Evolutionary conservation across 2,888 invertebrate species (phyloP).

Genomic region (Prosopocoilus inquinatus): DNA sequence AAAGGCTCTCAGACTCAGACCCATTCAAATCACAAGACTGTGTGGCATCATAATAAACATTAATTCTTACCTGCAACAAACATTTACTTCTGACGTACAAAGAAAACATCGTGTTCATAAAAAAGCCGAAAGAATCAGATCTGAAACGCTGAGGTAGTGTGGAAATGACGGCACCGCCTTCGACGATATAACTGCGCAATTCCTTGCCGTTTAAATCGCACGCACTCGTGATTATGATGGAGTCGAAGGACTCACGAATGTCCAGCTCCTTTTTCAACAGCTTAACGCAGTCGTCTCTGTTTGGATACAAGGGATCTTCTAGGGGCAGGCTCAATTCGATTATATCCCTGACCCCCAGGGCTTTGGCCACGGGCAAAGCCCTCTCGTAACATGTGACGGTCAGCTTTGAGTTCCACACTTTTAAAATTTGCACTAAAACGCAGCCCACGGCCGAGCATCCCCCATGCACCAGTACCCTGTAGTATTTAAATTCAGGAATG

Average conservation of each 20-base stretch:
- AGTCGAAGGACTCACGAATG: constrained; percentile 40
- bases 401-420: constrained; percentile 58
- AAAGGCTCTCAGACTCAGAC: too few species aligned
- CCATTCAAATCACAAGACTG: too few species aligned
- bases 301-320: constrained; percentile 26
- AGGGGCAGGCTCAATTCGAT: constrained; percentile 42
- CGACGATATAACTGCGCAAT: constrained; percentile 35
- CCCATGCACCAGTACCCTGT: constrained; percentile 57
- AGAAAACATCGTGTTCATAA: constrained; percentile 52
- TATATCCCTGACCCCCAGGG: constrained; percentile 56
- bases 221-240: constrained; percentile 40
- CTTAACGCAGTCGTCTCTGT: constrained; percentile 22
- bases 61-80: constrained; percentile 48
- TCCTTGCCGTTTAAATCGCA: constrained; percentile 32
- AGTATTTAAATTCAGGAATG: constrained; percentile 8
- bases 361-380: constrained; percentile 56
- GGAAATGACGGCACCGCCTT: constrained; percentile 45
- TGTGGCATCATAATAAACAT: too few species aligned
- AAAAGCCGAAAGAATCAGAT: constrained; percentile 56
- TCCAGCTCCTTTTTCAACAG: constrained; percentile 40
- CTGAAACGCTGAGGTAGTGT: constrained; percentile 52
- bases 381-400: constrained; percentile 55
- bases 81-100: constrained; percentile 50
- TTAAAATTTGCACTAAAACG: constrained; percentile 58
- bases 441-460: constrained; percentile 61